Percentiles rank a stretch among this genome's conserved stretches.
phyloP scores from a whole-genome alignment of 2,888 invertebrate species.

The Mechanitis messenoides region DNA sequence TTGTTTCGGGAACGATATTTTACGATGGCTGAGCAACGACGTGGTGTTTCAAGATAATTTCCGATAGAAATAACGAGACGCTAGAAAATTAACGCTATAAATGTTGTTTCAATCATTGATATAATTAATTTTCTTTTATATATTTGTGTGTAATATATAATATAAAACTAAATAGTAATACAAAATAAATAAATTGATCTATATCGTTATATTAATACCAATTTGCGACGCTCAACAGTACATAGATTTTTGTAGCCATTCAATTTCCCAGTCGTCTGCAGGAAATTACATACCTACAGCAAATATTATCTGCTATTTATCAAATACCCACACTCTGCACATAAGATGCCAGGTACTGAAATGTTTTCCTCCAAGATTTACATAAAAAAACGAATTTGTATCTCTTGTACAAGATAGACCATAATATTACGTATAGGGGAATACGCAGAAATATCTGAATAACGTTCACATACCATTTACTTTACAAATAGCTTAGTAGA shows the following conservation, averaged over 20 bases:
- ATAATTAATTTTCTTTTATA: background rate
- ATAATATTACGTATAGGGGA: background rate
- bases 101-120: background rate
- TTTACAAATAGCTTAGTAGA: background rate
- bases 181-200: too few species aligned
- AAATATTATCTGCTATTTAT: background rate
- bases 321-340: background rate
- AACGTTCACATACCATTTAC: background rate
- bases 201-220: too few species aligned
- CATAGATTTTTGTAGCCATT: too few species aligned
- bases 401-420: background rate
- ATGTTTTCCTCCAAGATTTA: background rate
- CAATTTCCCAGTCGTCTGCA: too few species aligned
- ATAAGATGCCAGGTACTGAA: background rate
- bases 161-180: too few species aligned
- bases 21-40: background rate
- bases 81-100: background rate
- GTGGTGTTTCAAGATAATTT: background rate
- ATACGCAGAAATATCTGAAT: background rate
- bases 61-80: constrained; percentile 3
- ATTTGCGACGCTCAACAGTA: too few species aligned
- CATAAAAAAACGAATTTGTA: background rate
- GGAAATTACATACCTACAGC: too few species aligned
- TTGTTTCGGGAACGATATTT: constrained; percentile 9
- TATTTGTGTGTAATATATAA: too few species aligned